These are phyloP conservation scores for Napeogenes inachia DNA, from an alignment of 2,888 invertebrate species.

Conservation along the genomic window DNA sequence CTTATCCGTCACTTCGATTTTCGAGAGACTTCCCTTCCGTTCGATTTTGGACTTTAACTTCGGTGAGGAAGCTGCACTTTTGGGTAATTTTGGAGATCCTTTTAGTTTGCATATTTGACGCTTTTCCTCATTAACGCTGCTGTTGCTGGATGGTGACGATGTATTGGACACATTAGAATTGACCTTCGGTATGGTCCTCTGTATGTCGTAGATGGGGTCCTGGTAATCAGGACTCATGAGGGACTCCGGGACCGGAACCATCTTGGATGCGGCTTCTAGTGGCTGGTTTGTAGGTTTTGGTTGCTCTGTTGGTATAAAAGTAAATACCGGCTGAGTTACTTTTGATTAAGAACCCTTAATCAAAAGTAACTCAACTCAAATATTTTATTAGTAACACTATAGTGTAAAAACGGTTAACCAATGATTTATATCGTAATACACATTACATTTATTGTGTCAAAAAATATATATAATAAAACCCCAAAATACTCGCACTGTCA, in stretches of 20 bases:
- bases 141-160: constrained; percentile 61
- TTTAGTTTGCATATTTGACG: constrained; percentile 47
- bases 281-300: constrained; percentile 71
- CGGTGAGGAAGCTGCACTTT: constrained; percentile 70
- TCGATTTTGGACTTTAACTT: constrained; percentile 64
- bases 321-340: background rate
- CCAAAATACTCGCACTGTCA: too few relatives aligned
- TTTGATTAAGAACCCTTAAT: too few relatives aligned
- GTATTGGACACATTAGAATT: constrained; percentile 45
- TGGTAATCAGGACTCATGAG: constrained; percentile 90
- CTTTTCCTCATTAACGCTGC: constrained; percentile 56
- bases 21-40: constrained; percentile 62
- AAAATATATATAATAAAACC: too few relatives aligned
- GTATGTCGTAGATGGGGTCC: constrained; percentile 71
- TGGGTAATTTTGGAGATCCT: constrained; percentile 65
- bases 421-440: too few relatives aligned
- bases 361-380: too few relatives aligned
- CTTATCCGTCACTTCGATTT: constrained; percentile 43
- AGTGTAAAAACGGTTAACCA: too few relatives aligned
- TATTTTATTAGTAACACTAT: too few relatives aligned
- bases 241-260: constrained; percentile 92
- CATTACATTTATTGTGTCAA: too few relatives aligned
- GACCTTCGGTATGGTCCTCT: constrained; percentile 53
- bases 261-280: constrained; percentile 88
- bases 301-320: constrained; percentile 27